Evolutionary conservation across 2,888 invertebrate genomes (phyloP), one percentile per base, ranked within the genome.

Genomic region (Aplocera efformata): DNA sequence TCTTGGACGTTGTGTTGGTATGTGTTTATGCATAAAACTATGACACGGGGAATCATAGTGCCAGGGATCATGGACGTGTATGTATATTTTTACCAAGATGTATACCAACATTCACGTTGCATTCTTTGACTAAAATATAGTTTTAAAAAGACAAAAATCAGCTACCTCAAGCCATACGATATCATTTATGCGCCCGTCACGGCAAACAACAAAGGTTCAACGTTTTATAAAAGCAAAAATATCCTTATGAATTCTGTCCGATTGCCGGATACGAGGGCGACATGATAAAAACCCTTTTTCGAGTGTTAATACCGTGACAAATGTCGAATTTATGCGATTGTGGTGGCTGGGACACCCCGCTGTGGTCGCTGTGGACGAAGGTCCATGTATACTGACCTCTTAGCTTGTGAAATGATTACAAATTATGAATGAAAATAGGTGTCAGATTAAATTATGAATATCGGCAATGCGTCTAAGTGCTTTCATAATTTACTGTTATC

Each of bases 271-370:
- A 79, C 78, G 67, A 68, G 77, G 78, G 79, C 70, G 83, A 84
- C 81, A 82, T 75, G 81, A 84, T 80, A 84, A 83, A 82, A 85
- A 79, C 79, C 85, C 81, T 72, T 82, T 79, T 83, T 80, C 62
- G 75, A 81, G 84, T 83, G 84, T 84, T 86, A 86, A 86, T 84
- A 72, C 85, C 86, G 84, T 86, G 85, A 86, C 85, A 85, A 88
- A 88, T 88, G 81, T 74, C 58, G 72, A 83, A 86, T 86, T 85
- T 85, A 88, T 88, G 79, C 85, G 77, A 67, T 58, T 67, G 75
- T 71, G 76, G 76, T 74, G 78, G 76, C 66, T 65, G 63, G 46
- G 72, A 58, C 62, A 49, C 69, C 84, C 84, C 73, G 83, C 84
- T 74, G 84, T 42, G 83, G 59, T 61, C 52, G 63, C 58, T 57